A percentile compares a stretch with the other conserved stretches of the same genome.
Evolutionary conservation across 2,113 vertebrate species (phyloP).

Genomic region (Paralichthys olivaceus): DNA sequence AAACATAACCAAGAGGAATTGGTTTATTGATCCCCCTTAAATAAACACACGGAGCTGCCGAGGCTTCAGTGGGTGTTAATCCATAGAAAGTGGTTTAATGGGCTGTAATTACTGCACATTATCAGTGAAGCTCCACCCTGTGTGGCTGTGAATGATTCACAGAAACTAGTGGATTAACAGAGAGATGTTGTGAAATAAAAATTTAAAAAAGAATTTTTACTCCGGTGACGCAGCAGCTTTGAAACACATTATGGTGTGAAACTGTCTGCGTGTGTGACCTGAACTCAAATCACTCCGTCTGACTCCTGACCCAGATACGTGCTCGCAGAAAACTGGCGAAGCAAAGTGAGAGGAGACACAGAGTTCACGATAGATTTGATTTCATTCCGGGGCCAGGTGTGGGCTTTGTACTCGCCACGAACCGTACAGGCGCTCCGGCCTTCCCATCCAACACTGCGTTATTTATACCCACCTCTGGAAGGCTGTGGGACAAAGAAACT

Average conservation of each 20-base stretch:
- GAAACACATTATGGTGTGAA: conserved; percentile 78
- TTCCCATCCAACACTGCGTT: conserved; percentile 50
- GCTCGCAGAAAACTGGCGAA: conserved; percentile 60
- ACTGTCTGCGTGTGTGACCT: conserved; percentile 61
- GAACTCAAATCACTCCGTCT: conserved; percentile 57
- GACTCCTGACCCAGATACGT: conserved; percentile 72
- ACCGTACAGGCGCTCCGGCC: conserved; percentile 58
- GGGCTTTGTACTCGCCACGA: conserved; percentile 78
- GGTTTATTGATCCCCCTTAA: conserved; percentile 75
- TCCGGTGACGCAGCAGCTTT: conserved; percentile 69
- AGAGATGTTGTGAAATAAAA: not conserved
- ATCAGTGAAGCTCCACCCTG: conserved; percentile 14
- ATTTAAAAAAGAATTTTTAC: conserved; percentile 14
- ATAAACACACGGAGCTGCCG: conserved; percentile 28
- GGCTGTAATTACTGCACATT: conserved; percentile 60
- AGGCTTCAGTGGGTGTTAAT: conserved; percentile 63
- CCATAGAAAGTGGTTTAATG: conserved; percentile 70
- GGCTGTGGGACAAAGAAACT: conserved; percentile 32
- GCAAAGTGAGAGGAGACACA: conserved; percentile 70
- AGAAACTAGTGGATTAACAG: conserved; percentile 9
- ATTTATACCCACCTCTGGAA: conserved; percentile 67
- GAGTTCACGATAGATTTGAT: conserved; percentile 81
- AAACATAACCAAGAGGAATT: conserved; percentile 78
- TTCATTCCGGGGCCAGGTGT: conserved; percentile 82
- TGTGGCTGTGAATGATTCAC: conserved; percentile 47